Evolutionary conservation across 1,140 invertebrate species (phyloP).

Genomic region (Penaeus indicus): DNA sequence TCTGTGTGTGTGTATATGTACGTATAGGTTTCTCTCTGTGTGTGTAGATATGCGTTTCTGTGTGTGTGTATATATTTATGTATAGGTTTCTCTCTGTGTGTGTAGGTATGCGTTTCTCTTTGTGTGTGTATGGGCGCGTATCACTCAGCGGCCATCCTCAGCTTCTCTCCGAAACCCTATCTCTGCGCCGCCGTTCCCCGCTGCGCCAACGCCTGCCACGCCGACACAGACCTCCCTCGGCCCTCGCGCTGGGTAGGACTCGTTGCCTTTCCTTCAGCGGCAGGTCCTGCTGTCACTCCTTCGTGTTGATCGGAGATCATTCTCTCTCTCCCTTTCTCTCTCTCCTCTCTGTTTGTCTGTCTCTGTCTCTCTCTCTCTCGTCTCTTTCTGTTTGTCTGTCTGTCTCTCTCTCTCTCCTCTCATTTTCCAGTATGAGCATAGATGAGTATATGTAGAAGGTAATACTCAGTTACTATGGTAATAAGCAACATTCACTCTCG

Average conservation of each 20-base stretch:
- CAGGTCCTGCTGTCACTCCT: too few relatives aligned
- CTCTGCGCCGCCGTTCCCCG: neutral
- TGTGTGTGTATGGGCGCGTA: slow-evolving; percentile 13
- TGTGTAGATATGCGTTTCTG: neutral
- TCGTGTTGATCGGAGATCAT: too few relatives aligned
- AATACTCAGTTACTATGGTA: too few relatives aligned
- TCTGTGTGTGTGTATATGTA: neutral
- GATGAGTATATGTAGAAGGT: too few relatives aligned
- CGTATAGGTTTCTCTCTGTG: neutral
- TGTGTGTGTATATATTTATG: neutral
- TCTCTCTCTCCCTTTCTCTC: too few relatives aligned
- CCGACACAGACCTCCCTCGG: neutral
- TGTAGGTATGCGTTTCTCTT: neutral
- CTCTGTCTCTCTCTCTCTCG: too few relatives aligned
- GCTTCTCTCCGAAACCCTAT: neutral
- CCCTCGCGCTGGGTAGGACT: neutral
- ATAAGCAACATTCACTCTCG: too few relatives aligned
- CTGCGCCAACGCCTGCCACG: neutral
- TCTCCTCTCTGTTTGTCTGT: too few relatives aligned
- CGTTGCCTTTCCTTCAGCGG: neutral
- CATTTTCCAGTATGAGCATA: too few relatives aligned
- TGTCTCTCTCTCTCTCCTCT: too few relatives aligned
- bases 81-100: neutral
- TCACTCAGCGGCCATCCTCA: neutral
- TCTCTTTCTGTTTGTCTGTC: too few relatives aligned